Evolutionary conservation across 2,797 vertebrate genomes (phyloP), one percentile per base, ranked within the genome.

Genomic region (Pantherophis alleghaniensis): DNA sequence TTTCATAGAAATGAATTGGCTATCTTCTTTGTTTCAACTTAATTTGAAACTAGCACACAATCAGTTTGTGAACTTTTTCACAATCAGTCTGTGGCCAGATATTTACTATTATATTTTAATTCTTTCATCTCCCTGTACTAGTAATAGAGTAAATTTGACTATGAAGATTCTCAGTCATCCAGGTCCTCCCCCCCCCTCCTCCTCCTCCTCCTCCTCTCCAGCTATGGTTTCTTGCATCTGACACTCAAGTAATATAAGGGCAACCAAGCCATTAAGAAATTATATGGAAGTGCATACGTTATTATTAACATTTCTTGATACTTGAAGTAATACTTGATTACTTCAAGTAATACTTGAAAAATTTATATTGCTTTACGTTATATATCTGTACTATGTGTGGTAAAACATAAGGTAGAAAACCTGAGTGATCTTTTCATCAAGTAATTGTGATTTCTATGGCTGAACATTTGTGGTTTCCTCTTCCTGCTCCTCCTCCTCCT

Each of bases 301-400:
- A 63, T 88, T 88, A 92, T 92, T 74, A 92, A 88, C 11, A 92
- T 74, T 79, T 69, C 51, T 74, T 32, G 32, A 32, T 32, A 32
- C 32, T 32, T 32, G 32, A 32, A 32, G 32, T 32, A 32, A 32
- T 32, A 32, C 32, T 32, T 32, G 32, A 32, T 32, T 32, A 32
- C 32, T 32, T 32, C 32, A 32, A 32, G 1, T 63, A 56, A 61
- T 37, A 11, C 6, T 91, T 92, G 37, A 57, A 57, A 51, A 20
- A 22, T 14, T 10, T 37, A 57, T 2, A 60, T 88, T 32, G 56
- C n/a, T 32, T 37, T 63, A 53, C 28, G 10, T 61, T 91, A 59
- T 57, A 57, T 66, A 53, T 87, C 83, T 24, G n/a, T 57, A 61
- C 16, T 86, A 18, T 12, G 7, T 87, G 61, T 66, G 9, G 47